Conservation (phyloP, 2,888 invertebrate species). For the Octodonta nipae region DNA sequence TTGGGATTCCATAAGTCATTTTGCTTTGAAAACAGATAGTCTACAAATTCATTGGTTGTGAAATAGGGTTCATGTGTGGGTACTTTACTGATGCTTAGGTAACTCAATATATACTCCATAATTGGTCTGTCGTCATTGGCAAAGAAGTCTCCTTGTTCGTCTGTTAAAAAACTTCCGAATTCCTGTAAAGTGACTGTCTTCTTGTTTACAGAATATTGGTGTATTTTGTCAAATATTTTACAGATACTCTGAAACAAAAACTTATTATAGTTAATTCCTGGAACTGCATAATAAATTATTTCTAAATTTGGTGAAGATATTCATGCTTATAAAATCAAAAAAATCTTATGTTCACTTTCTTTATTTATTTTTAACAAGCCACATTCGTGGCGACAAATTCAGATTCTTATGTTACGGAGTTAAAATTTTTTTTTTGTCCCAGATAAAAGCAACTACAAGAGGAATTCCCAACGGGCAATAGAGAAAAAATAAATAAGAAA, state of each 20-base stretch:
- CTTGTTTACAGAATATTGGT: constrained; percentile 48
- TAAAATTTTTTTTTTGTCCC: too few relatives aligned
- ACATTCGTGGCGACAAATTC: too few relatives aligned
- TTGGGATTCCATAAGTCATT: constrained; percentile 79
- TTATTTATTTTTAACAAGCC: too few relatives aligned
- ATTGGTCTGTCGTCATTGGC: constrained; percentile 49
- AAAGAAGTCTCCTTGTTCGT: constrained; percentile 56
- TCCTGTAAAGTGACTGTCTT: constrained; percentile 55
- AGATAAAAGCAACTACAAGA: too few relatives aligned
- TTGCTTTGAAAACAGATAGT: constrained; percentile 85
- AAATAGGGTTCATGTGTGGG: constrained; percentile 79
- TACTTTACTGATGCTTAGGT: constrained; percentile 68
- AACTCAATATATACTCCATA: constrained; percentile 68
- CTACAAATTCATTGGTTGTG: constrained; percentile 71
- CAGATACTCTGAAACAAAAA: constrained; percentile 44
- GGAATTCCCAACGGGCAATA: too few relatives aligned
- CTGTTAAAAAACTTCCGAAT: constrained; percentile 55
- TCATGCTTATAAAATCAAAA: too few relatives aligned
- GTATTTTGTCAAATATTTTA: constrained; percentile 48
- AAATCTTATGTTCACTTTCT: too few relatives aligned
- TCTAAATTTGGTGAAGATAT: too few relatives aligned
- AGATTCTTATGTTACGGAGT: too few relatives aligned
- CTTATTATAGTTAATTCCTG: too few relatives aligned
- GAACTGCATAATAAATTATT: too few relatives aligned
- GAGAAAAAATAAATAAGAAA: too few relatives aligned